Base-by-base conservation (phyloP, 2,797 vertebrate species). In the Crypturellus tataupa region DNA sequence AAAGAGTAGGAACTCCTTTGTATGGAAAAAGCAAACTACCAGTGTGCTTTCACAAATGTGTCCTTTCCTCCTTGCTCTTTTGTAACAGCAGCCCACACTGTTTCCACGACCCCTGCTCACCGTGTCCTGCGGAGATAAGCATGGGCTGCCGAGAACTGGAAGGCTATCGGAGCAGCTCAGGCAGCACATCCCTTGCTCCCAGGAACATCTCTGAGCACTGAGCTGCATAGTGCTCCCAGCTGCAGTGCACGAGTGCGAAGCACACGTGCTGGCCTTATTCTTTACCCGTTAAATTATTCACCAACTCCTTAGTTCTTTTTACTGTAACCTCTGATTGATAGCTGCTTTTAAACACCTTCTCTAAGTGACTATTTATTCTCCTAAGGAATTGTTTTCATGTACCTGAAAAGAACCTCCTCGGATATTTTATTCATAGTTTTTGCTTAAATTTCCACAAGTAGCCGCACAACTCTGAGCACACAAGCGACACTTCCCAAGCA, bases 131-230 rank as follows among this genome's bases (percentile, higher is more conserved):
- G 5, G 24, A 42, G 80, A 69, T 9, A 73, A 80, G 87, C 79
- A 39, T 0, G 0, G 72, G 10, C 40, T 3, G 7, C 84, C 44
- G 1, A 23, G 70, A 63, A 68, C n/a, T 1, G 4, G n/a, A 42
- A 60, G 63, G 80, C 86, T 93, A 76, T 88, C 77, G 70, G 92
- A 24, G 82, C 60, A 33, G 70, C 35, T 83, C 88, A 87, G 86
- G 92, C 71, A 42, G 53, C 8, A 0, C 55, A 84, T 65, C 16
- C 55, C 29, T 87, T 94, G 92, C 93, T 88, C 79, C 85, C 80
- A 85, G 86, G 59, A 85, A 2, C 65, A 4, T 44, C 72, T 73
- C 33, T 89, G 73, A 37, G 12, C 63, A 3, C 0, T 0, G 10
- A 19, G 0, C 24, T 56, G 60, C 10, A 3, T 27, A 37, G 2